These are phyloP conservation scores for Criorhina ranunculi DNA, from an alignment of 2,888 invertebrate genomes.

Conservation along the genomic window DNA sequence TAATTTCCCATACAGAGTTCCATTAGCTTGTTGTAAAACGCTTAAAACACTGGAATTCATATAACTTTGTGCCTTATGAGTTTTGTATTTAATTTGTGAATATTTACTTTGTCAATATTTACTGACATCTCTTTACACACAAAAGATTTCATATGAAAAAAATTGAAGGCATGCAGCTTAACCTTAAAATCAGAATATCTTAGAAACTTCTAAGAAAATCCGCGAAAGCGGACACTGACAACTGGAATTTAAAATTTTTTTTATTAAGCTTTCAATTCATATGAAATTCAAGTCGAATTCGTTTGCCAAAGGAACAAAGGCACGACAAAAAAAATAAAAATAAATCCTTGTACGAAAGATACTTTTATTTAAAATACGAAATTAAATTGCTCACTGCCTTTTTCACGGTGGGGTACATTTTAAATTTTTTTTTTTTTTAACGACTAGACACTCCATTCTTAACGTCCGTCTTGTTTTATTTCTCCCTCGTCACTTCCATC, in stretches of 20 bases:
- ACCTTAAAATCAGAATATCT: not conserved
- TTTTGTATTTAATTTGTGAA: too few relatives aligned
- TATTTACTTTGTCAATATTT: too few relatives aligned
- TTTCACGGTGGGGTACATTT: not conserved
- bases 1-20: too few relatives aligned
- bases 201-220: not conserved
- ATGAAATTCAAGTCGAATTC: not conserved
- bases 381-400: slow-evolving; percentile 12
- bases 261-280: not conserved
- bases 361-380: slow-evolving; percentile 25
- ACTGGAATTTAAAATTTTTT: not conserved
- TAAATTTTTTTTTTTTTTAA: not conserved
- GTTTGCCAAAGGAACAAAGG: not conserved
- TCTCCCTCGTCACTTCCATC: not conserved
- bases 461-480: slow-evolving; percentile 8
- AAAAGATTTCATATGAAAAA: not conserved
- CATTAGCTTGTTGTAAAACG: too few relatives aligned
- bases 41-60: too few relatives aligned
- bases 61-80: too few relatives aligned
- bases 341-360: not conserved
- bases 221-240: not conserved
- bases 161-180: not conserved
- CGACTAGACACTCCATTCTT: slow-evolving; percentile 16
- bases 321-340: not conserved
- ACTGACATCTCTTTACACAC: not conserved